Percentiles rank a stretch among this genome's conserved stretches.
Evolutionary conservation across 2,888 invertebrate species (phyloP).

Genomic region (Halocaridina rubra): DNA sequence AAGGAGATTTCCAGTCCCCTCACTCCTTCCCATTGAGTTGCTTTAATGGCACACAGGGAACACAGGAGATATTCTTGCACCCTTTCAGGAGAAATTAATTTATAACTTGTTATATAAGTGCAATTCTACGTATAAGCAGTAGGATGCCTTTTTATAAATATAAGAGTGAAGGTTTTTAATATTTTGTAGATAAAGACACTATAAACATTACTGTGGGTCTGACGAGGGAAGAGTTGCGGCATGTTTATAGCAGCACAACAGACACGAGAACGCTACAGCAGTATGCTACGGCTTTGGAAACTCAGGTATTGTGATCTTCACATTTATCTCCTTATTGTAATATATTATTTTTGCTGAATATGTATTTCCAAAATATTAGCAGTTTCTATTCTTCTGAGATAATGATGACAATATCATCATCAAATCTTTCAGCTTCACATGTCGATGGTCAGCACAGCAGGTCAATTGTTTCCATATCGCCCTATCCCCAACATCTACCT

Average conservation of each 20-base stretch:
- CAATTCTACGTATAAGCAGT: not conserved
- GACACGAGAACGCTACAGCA: conserved; percentile 26
- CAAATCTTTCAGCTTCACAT: not conserved
- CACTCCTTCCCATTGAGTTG: not conserved
- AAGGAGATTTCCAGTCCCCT: too few species aligned
- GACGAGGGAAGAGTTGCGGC: conserved; percentile 49
- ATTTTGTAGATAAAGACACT: conserved; percentile 63
- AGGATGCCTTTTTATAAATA: conserved; percentile 4
- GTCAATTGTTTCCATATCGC: too few species aligned
- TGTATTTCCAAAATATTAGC: too few species aligned
- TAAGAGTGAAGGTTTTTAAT: conserved; percentile 12
- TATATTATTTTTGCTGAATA: too few species aligned
- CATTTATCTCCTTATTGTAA: too few species aligned
- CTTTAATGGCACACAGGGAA: not conserved
- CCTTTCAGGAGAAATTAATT: not conserved
- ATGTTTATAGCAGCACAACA: conserved; percentile 28
- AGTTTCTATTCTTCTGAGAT: too few species aligned
- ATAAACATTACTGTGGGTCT: conserved; percentile 28
- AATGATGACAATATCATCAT: too few species aligned
- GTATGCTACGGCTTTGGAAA: conserved; percentile 21
- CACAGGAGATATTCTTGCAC: not conserved
- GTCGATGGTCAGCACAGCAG: too few species aligned
- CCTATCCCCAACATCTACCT: too few species aligned
- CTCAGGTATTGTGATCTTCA: too few species aligned
- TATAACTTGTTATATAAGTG: not conserved